Evolutionary conservation across 2,797 vertebrate genomes (phyloP), one percentile per base, ranked within the genome.

Genomic region (Bradypodion ventrale): DNA sequence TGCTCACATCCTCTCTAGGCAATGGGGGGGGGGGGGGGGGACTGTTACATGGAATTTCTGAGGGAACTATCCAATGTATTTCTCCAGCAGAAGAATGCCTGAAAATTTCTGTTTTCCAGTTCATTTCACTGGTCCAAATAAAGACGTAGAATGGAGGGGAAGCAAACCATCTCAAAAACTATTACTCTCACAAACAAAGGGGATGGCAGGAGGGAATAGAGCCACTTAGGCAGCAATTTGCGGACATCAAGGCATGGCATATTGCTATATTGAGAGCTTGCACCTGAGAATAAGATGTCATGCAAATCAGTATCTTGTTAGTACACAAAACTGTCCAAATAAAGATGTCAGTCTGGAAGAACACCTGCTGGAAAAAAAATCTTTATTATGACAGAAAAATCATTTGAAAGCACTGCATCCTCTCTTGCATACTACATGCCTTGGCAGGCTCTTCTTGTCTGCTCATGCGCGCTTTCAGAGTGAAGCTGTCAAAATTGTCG

Each of bases 401-500:
- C 63, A 46, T 89, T 75, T 83, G 85, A n/a, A 91, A 86, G 81
- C 63, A 13, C 44, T 59, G 59, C 35, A 1, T 2, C 0, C n/a
- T 44, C 87, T n/a, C 80, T 29, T 56, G 76, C 74, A 82, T 68
- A 85, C 87, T 87, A 88, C 78, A 6, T 46, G 83, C 90, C 92
- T 89, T 82, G 49, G 2, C 68, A 49, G 83, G 77, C 84, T 65
- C 83, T 77, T 25, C 88, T 77, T 86, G 35, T 88, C 91, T 90
- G 32, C 75, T 92, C 59, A 3, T 3, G 7, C 66, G 65, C 83
- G 29, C 9, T 1, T 35, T 78, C 40, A 37, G 81, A 93, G 72
- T 62, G 44, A 60, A 75, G 88, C 90, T 82, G 86, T 92, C 93
- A 91, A 4, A 81, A 68, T 29, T 93, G 78, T 88, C 88, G 83